Percentiles rank a stretch among this genome's conserved stretches.
phyloP scores from a whole-genome alignment of 2,113 vertebrate genomes.

The Ranitomeya variabilis region DNA sequence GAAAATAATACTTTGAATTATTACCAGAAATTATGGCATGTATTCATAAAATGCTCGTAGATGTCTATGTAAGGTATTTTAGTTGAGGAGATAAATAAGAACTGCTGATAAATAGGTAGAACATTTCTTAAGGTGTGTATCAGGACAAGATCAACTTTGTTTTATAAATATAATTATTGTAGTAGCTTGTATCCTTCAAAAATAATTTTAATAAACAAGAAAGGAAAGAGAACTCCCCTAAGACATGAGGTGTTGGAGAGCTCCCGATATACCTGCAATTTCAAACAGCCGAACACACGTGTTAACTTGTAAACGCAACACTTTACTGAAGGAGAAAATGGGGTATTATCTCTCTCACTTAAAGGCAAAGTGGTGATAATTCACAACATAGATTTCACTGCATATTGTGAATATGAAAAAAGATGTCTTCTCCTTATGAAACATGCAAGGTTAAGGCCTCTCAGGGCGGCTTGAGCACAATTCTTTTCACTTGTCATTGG shows the following conservation, averaged over 20 bases:
- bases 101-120: background rate
- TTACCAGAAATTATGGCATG: background rate
- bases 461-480: too few relatives aligned
- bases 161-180: constrained; percentile 16
- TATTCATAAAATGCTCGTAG: constrained; percentile 22
- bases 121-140: background rate
- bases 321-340: too few relatives aligned
- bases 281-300: too few relatives aligned
- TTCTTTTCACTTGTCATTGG: too few relatives aligned
- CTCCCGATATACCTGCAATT: too few relatives aligned
- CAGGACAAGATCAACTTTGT: constrained; percentile 16
- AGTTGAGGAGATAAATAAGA: constrained; percentile 16
- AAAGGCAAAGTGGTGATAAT: too few relatives aligned
- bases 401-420: too few relatives aligned
- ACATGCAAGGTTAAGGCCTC: too few relatives aligned
- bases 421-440: too few relatives aligned
- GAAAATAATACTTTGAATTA: constrained; percentile 36
- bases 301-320: too few relatives aligned
- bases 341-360: too few relatives aligned
- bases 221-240: background rate
- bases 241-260: background rate
- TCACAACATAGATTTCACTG: too few relatives aligned
- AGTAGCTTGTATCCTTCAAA: background rate
- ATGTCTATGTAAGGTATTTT: constrained; percentile 2
- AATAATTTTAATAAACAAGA: background rate